phyloP scores from a whole-genome alignment of 30 jellyfish, hydroid and myxozoan species.

The Aurelia sp. region DNA sequence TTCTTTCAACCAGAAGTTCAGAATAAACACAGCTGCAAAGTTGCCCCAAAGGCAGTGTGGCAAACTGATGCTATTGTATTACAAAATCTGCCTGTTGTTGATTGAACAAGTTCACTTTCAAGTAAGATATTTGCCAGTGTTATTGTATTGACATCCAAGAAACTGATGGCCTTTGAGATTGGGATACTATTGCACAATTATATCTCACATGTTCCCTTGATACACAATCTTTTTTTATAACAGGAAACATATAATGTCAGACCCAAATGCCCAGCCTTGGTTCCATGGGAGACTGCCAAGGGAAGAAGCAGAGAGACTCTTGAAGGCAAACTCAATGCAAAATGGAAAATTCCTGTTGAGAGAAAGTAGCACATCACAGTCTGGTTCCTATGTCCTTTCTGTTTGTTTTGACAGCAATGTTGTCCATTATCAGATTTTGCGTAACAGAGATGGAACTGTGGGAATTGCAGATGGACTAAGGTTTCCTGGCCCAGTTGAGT shows the following conservation, averaged over 20 bases:
- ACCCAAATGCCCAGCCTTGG: slow-evolving; percentile 93
- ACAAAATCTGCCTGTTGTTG: no score
- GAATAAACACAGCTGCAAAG: no score
- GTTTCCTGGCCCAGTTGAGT: slow-evolving; percentile 96
- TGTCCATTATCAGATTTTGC: slow-evolving; percentile 86
- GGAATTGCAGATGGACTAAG: slow-evolving; percentile 94
- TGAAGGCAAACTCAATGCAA: slow-evolving; percentile 57
- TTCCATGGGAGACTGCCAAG: slow-evolving; percentile 94
- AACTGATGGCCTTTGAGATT: no score
- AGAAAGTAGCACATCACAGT: slow-evolving; percentile 76
- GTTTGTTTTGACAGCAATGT: slow-evolving; percentile 79
- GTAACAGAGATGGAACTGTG: slow-evolving; percentile 90
- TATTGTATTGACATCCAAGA: no score
- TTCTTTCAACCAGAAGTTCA: no score
- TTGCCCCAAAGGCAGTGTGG: no score
- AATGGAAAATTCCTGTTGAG: slow-evolving; percentile 89
- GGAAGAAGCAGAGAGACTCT: slow-evolving; percentile 80
- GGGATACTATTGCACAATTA: background rate
- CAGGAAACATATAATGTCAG: slow-evolving; percentile 60
- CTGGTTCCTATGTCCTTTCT: slow-evolving; percentile 82
- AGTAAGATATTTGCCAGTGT: no score
- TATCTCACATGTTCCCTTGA: background rate
- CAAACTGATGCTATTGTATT: no score
- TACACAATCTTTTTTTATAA: background rate
- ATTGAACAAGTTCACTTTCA: no score